Evolutionary conservation across 2,888 invertebrate species (phyloP).

Genomic region (Arrhopalites spinosus): DNA sequence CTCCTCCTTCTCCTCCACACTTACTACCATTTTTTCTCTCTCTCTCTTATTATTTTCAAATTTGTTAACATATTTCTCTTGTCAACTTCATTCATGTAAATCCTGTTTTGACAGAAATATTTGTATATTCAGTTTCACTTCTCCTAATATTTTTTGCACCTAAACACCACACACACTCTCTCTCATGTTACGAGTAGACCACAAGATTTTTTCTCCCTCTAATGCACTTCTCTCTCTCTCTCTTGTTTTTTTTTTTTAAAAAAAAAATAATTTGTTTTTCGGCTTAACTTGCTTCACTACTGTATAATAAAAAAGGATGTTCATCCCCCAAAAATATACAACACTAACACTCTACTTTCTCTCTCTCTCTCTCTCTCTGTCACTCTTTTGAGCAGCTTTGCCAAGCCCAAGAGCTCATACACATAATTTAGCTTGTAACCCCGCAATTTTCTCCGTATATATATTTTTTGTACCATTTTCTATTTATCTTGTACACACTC

Average conservation of each 20-base stretch:
- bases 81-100: background rate
- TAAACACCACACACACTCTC: background rate
- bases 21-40: background rate
- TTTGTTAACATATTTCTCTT: background rate
- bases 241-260: too few relatives aligned
- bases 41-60: background rate
- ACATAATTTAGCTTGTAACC: background rate
- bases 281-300: background rate
- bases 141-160: background rate
- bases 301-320: too few relatives aligned
- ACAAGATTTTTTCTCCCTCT: background rate
- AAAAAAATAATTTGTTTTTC: too few relatives aligned
- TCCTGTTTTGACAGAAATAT: background rate
- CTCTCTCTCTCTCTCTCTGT: constrained; percentile 15
- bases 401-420: too few relatives aligned
- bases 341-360: background rate
- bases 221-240: constrained; percentile 9
- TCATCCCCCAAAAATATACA: background rate
- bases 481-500: too few relatives aligned
- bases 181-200: too few relatives aligned
- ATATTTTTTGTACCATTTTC: too few relatives aligned
- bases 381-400: background rate
- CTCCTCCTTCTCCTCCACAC: background rate
- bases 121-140: background rate
- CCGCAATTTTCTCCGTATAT: background rate